Base-by-base conservation (phyloP, 2,797 vertebrate species). In the Cryptoprocta ferox region DNA sequence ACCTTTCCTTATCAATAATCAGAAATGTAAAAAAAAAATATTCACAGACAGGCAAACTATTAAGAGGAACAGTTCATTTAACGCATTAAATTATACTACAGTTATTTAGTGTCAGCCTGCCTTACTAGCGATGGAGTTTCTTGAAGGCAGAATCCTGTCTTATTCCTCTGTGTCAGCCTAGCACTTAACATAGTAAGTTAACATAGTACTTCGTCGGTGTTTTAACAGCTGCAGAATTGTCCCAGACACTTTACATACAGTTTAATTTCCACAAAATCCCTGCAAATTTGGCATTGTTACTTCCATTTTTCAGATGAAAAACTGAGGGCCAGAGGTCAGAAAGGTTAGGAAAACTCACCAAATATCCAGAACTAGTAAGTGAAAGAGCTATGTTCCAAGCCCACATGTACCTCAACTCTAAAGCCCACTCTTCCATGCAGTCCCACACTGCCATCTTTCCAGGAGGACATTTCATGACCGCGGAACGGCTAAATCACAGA, bases 291-390 rank as follows among this genome's bases (percentile, higher is more conserved):
- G 18, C 35, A 85, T 7, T 59, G 39, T 65, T 45, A 35, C 3
- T n/a, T 9, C 9, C 42, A 71, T 35, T 90, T 95, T 89, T 82
- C 89, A 68, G 79, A 86, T 63, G 50, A 53, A 82, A 63, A 79
- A 59, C 2, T 50, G 30, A 93, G 56, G 14, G 66, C 65, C 53
- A 82, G 70, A 66, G 83, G 45, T 78, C 76, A 90, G 32, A 88
- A 87, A 94, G 45, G n/a, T 81, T 95, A 87, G 35, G 89, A 28
- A 56, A 90, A 95, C 16, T 92, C 56, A 83, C 5, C 37, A 81
- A 89, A 80, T 48, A 93, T n/a, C 39, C 45, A 87, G 14, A 96
- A 66, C 45, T 53, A 83, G 18, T 66, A 65, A 91, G 4, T 80
- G 42, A 93, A 90, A 86, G 19, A 76, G 63, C 28, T n/a, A 5